Evolutionary conservation across 2,797 vertebrate species (phyloP).

Genomic region (Coilia nasus): DNA sequence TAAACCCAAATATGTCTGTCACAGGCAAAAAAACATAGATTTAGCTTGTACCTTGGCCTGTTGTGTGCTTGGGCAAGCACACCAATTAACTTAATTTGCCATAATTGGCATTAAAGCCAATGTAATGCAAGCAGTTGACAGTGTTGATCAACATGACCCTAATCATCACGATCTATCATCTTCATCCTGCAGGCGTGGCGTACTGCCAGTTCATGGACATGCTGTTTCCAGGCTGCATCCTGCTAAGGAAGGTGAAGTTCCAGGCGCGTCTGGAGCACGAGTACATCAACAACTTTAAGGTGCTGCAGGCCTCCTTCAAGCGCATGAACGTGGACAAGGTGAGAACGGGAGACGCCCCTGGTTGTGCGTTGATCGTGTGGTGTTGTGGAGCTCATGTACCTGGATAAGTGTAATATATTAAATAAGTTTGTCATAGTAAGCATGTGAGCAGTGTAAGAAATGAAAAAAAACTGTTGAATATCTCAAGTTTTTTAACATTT

Average conservation of each 20-base stretch:
- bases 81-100: not conserved
- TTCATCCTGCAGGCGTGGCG: conserved; percentile 75
- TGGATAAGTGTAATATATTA: no score
- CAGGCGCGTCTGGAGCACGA: conserved; percentile 93
- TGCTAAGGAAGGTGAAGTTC: conserved; percentile 94
- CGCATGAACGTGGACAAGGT: conserved; percentile 97
- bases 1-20: not conserved
- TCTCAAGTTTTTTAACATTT: not conserved
- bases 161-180: no score
- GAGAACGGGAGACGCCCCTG: conserved; percentile 22
- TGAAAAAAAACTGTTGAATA: no score
- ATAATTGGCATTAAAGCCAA: not conserved
- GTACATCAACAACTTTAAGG: conserved; percentile 96
- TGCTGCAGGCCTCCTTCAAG: conserved; percentile 94
- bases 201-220: conserved; percentile 99
- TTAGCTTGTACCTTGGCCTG: no score
- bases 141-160: not conserved
- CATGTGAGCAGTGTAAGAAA: not conserved
- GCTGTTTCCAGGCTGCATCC: conserved; percentile 92
- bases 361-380: no score
- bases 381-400: no score
- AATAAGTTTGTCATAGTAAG: no score
- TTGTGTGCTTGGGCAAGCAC: no score
- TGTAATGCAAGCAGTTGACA: not conserved
- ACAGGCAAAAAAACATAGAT: not conserved